A percentile compares a stretch with the other conserved stretches of the same genome.
These are phyloP conservation scores for Tinea pellionella DNA, from an alignment of 2,888 invertebrate genomes.

Conservation along the genomic window DNA sequence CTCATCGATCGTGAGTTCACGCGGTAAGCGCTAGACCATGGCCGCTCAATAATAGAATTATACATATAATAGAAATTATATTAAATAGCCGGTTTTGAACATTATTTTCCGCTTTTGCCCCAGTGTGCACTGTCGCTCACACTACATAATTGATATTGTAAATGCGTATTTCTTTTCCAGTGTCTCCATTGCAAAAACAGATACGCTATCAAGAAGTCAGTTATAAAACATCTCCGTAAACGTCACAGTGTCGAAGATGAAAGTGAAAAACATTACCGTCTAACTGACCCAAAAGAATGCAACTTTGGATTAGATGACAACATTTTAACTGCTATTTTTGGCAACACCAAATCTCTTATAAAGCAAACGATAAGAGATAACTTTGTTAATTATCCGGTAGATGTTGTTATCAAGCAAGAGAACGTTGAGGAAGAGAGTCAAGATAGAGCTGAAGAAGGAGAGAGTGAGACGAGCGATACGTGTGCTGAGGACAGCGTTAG, in stretches of 20 bases:
- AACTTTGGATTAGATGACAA: conserved; percentile 46
- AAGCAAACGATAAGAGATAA: conserved; percentile 32
- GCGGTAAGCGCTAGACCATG: no score
- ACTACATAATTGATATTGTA: not conserved
- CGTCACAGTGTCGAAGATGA: conserved; percentile 42
- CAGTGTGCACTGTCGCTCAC: no score
- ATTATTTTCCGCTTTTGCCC: no score
- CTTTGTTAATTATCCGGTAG: conserved; percentile 30
- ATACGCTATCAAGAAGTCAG: conserved; percentile 53
- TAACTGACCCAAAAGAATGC: conserved; percentile 51
- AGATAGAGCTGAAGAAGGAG: conserved; percentile 17
- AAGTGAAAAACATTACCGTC: conserved; percentile 35
- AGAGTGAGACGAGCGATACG: conserved; percentile 14
- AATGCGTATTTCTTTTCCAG: conserved; percentile 33
- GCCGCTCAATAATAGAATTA: no score
- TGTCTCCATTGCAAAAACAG: conserved; percentile 62
- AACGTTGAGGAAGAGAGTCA: not conserved
- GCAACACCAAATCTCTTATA: conserved; percentile 35
- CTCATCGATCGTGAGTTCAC: no score
- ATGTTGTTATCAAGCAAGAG: conserved; percentile 1
- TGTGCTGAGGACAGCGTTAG: not conserved
- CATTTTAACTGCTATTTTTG: conserved; percentile 46
- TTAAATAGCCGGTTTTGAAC: no score
- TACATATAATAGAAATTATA: no score
- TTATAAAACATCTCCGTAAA: conserved; percentile 54